Evolutionary conservation across 2,797 vertebrate species (phyloP), one percentile per base, ranked within the genome.

Genomic region (Oreochromis mossambicus): DNA sequence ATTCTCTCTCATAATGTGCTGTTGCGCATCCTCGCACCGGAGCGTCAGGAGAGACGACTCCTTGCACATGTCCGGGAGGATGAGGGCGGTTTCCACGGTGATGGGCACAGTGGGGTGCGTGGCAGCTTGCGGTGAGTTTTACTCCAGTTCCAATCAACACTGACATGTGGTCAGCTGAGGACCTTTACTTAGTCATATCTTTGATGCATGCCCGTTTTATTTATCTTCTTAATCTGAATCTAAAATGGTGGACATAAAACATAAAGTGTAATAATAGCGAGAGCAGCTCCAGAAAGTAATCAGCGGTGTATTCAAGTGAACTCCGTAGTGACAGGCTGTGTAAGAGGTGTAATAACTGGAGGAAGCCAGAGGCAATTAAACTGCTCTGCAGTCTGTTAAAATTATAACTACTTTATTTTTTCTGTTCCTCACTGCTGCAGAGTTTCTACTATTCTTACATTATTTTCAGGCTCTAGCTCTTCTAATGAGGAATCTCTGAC

Each of bases 1-100:
- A 87, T 91, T 84, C 77, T 58, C 83, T 80, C 56, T 88, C 81
- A 81, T 90, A 83, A 90, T 76, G 76, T 79, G 58, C 83, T 19
- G 24, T 46, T 32, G 32, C 78, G 81, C 80, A 77, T 87, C 46
- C 81, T 86, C 83, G 79, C 81, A 82, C 73, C 14, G 87, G 50
- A 80, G 77, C 41, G 15, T 85, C 79, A 77, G 77, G 73, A 87
- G 86, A 82, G 79, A 41, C 14, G 79, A 87, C 68, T 91, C 81
- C 77, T 88, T 32, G 56, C 84, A 83, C 89, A 84, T 70, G 86
- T 89, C 87, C 82, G 78, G 43, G 68, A 88, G 76, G 86, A 87
- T 38, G 80, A 81, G 82, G 70, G 52, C 29, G 3, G 78, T 83
- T 87, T 87, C 83, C 9, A 36, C 63, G 78, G 77, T 7, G 19